Percentiles rank a stretch among this genome's conserved stretches.
Conservation (phyloP, 2,113 vertebrate species). For the Strigops habroptila region DNA sequence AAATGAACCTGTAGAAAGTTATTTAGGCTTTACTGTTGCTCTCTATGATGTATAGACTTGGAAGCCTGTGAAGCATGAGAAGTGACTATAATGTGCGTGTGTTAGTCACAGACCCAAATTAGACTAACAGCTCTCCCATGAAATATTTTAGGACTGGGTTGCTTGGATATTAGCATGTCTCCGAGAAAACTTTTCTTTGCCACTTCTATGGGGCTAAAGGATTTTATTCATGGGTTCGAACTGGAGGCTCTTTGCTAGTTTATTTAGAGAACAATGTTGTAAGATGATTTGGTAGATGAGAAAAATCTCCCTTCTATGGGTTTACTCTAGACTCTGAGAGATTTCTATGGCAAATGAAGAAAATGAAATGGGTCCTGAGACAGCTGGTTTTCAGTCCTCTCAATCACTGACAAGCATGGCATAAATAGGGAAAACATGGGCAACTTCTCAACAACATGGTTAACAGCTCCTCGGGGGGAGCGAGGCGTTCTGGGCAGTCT, state of each 20-base stretch:
- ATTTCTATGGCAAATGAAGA: neutral
- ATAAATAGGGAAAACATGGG: neutral
- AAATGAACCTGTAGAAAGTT: neutral
- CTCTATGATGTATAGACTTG: neutral
- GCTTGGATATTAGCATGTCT: neutral
- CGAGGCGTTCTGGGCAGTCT: neutral
- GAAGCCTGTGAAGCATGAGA: neutral
- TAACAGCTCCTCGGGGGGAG: neutral
- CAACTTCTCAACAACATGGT: accelerated
- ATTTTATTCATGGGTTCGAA: neutral
- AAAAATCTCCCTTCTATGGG: neutral
- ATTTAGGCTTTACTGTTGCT: neutral
- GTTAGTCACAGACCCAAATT: neutral
- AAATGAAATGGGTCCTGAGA: neutral
- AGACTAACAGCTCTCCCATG: neutral
- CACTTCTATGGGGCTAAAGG: neutral
- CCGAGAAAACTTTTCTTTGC: neutral
- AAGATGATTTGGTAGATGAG: neutral
- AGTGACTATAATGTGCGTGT: accelerated
- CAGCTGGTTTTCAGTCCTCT: neutral
- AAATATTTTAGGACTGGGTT: neutral
- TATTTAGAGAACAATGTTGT: neutral
- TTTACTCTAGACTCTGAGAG: neutral
- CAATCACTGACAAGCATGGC: neutral
- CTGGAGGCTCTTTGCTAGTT: neutral